These are phyloP conservation scores for Parnassius orleans DNA, from an alignment of 2,888 invertebrate species.

Conservation along the genomic window DNA sequence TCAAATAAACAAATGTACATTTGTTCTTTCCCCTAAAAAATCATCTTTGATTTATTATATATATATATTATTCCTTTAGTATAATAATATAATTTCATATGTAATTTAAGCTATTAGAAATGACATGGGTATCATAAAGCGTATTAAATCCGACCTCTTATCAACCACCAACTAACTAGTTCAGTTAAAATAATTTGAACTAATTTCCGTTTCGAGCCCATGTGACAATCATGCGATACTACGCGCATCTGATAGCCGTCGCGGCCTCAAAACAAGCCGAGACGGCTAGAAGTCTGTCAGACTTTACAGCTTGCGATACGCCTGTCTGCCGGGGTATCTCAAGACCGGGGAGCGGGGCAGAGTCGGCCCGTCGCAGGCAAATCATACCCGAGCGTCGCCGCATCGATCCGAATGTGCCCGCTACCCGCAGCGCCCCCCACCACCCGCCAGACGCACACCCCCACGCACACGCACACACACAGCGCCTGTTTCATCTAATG, in stretches of 20 bases:
- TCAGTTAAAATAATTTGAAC: background rate
- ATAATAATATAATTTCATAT: too few species aligned
- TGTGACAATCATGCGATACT: conserved; percentile 2
- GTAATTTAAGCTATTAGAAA: background rate
- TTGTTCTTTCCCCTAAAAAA: too few species aligned
- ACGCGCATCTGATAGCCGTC: conserved; percentile 30
- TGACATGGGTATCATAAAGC: background rate
- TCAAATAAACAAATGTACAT: background rate
- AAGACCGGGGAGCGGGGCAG: conserved; percentile 46
- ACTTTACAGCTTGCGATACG: conserved; percentile 33
- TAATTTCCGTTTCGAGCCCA: background rate
- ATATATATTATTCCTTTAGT: too few species aligned
- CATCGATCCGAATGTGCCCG: conserved; percentile 62
- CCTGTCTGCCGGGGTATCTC: conserved; percentile 32
- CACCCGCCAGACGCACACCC: conserved; percentile 49
- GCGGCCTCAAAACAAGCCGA: conserved; percentile 36
- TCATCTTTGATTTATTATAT: too few species aligned
- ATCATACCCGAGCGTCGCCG: conserved; percentile 71
- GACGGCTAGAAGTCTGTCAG: conserved; percentile 31
- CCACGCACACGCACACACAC: conserved; percentile 55
- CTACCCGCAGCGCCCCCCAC: conserved; percentile 39
- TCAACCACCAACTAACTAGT: background rate
- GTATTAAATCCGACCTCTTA: background rate
- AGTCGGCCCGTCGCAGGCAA: conserved; percentile 59
- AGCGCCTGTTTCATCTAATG: conserved; percentile 56